Evolutionary conservation across 2,888 invertebrate genomes (phyloP).

Genomic region (Dorcus hopei): DNA sequence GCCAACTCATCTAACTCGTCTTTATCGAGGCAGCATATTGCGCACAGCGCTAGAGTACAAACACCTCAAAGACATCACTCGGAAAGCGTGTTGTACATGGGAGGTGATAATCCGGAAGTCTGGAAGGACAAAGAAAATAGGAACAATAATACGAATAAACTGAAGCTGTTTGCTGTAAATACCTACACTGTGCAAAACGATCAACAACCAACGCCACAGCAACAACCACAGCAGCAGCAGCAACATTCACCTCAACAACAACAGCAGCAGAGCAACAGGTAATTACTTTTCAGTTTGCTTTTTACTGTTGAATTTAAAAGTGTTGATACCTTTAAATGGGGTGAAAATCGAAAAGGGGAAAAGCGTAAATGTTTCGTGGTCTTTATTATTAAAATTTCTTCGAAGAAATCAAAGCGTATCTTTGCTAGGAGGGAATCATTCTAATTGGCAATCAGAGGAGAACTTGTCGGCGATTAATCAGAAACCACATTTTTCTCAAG

Average conservation of each 20-base stretch:
- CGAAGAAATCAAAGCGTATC: too few species aligned
- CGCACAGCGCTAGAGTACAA: constrained; percentile 72
- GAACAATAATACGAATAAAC: constrained; percentile 50
- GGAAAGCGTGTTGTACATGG: constrained; percentile 70
- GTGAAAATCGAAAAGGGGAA: neutral
- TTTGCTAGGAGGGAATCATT: too few species aligned
- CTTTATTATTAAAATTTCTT: too few species aligned
- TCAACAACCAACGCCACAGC: constrained; percentile 14
- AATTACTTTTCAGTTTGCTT: constrained; percentile 1
- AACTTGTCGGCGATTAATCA: too few species aligned
- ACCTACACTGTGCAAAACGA: constrained; percentile 61
- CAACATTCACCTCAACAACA: constrained; percentile 34
- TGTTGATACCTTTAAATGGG: neutral
- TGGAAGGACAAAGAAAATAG: constrained; percentile 46
- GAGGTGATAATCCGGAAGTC: constrained; percentile 40
- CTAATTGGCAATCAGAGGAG: too few species aligned
- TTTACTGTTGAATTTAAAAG: neutral
- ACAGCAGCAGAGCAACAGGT: constrained; percentile 18
- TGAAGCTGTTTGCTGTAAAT: constrained; percentile 67
- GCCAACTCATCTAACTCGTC: constrained; percentile 46
- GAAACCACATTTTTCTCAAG: too few species aligned
- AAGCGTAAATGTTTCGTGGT: neutral
- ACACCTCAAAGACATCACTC: constrained; percentile 76
- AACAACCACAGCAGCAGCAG: constrained; percentile 24
- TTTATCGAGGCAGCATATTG: constrained; percentile 60